Evolutionary conservation across 1,140 invertebrate genomes (phyloP).

Genomic region (Drepana arcuata): DNA sequence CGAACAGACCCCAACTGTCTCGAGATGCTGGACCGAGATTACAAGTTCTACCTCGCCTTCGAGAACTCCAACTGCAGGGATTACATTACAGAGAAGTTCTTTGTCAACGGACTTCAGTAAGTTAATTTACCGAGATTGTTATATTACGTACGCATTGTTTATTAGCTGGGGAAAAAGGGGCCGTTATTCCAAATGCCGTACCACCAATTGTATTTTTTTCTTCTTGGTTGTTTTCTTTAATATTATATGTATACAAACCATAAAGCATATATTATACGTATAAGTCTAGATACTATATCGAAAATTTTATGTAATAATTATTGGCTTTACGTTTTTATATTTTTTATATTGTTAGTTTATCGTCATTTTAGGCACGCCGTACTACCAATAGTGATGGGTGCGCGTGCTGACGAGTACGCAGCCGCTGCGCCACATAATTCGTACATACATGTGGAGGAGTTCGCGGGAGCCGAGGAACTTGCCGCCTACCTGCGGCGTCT

Average conservation of each 20-base stretch:
- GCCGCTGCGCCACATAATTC: slow-evolving; percentile 89
- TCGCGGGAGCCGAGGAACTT: slow-evolving; percentile 86
- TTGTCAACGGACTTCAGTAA: slow-evolving; percentile 92
- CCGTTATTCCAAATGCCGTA: too few species aligned
- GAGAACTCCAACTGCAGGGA: slow-evolving; percentile 97
- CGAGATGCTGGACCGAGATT: slow-evolving; percentile 92
- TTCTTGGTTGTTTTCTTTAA: too few species aligned
- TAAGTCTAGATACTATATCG: too few species aligned
- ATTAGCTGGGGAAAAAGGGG: too few species aligned
- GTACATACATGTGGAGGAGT: slow-evolving; percentile 95
- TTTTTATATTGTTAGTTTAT: background rate
- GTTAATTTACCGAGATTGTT: slow-evolving; percentile 16
- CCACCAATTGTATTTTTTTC: too few species aligned
- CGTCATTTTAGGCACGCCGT: slow-evolving; percentile 81
- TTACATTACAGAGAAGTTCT: slow-evolving; percentile 98
- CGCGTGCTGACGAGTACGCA: slow-evolving; percentile 90
- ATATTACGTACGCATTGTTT: too few species aligned
- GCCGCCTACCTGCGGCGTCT: slow-evolving; percentile 89
- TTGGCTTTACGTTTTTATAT: background rate
- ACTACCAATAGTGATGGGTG: slow-evolving; percentile 96
- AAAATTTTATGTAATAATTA: too few species aligned
- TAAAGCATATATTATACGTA: too few species aligned
- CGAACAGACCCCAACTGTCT: slow-evolving; percentile 89
- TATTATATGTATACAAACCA: too few species aligned
- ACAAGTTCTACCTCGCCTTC: slow-evolving; percentile 98